Evolutionary conservation across 2,797 vertebrate species (phyloP).

Genomic region (Cephalopachus bancanus): DNA sequence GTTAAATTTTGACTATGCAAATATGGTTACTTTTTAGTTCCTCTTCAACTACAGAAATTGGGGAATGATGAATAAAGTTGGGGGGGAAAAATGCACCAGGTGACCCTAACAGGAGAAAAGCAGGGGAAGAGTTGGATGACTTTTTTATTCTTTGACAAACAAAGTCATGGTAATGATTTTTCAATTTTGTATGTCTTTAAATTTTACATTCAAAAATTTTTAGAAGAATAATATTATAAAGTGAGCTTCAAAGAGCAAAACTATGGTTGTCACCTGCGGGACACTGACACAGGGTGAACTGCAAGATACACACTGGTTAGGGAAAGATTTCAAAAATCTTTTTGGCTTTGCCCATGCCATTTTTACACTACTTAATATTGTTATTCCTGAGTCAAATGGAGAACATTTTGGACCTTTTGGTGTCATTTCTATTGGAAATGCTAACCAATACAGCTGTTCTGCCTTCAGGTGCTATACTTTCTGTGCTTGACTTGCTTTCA

Average conservation of each 20-base stretch:
- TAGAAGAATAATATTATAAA: neutral
- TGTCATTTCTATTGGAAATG: slow-evolving; percentile 73
- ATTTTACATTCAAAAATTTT: neutral
- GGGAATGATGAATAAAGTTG: neutral
- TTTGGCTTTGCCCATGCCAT: slow-evolving; percentile 67
- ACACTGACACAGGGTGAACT: accelerated
- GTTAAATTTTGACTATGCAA: neutral
- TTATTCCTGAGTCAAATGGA: slow-evolving; percentile 73
- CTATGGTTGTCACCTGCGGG: accelerated
- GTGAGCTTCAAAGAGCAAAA: neutral
- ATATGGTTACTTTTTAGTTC: neutral
- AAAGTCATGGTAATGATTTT: neutral
- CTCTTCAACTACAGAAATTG: neutral
- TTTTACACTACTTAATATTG: slow-evolving; percentile 70
- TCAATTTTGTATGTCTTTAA: neutral
- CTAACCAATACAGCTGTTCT: slow-evolving; percentile 68
- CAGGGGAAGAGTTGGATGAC: accelerated
- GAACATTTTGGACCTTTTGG: slow-evolving; percentile 66
- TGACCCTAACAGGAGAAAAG: neutral
- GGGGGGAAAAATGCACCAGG: accelerated
- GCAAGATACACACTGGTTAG: neutral
- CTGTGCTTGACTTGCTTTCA: slow-evolving; percentile 77
- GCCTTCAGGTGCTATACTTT: slow-evolving; percentile 63
- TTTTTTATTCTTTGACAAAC: neutral
- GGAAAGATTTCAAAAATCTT: slow-evolving; percentile 29